A percentile compares a stretch with the other conserved stretches of the same genome.
These are phyloP conservation scores for Ptilonorhynchus violaceus DNA, from an alignment of 2,113 vertebrate species.

Conservation along the genomic window DNA sequence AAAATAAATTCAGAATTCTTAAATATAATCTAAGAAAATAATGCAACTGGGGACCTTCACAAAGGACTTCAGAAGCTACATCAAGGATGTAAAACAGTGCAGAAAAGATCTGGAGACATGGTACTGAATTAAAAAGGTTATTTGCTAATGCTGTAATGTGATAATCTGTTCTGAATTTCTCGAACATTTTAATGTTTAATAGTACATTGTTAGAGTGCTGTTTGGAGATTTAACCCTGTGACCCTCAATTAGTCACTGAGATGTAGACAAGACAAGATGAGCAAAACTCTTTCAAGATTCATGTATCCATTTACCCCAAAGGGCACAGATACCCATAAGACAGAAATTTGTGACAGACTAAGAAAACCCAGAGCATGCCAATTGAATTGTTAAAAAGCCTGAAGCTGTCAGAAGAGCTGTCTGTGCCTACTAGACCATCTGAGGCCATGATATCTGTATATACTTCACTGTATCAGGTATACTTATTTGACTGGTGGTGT, in stretches of 20 bases:
- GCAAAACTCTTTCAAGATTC: not conserved
- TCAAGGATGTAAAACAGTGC: not conserved
- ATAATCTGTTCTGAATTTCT: conserved; percentile 15
- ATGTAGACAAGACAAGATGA: not conserved
- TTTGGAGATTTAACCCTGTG: conserved; percentile 20
- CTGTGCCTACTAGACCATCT: not conserved
- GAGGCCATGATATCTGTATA: not conserved
- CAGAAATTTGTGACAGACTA: not conserved
- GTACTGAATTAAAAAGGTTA: not conserved
- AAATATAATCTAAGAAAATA: not conserved
- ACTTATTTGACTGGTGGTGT: not conserved
- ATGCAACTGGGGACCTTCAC: not conserved
- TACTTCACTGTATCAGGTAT: not conserved
- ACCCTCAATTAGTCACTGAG: conserved; percentile 18
- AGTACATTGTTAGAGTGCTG: not conserved
- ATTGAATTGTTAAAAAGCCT: not conserved
- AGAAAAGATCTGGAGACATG: not conserved
- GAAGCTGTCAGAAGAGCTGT: not conserved
- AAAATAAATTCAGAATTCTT: not conserved
- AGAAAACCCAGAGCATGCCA: not conserved
- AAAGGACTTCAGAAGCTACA: not conserved
- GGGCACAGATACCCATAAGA: not conserved
- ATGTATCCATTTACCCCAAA: not conserved
- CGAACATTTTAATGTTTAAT: conserved; percentile 3
- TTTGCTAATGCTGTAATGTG: not conserved